These are phyloP conservation scores for Drosophila birchii DNA, from an alignment of 2,888 invertebrate species.

Conservation along the genomic window DNA sequence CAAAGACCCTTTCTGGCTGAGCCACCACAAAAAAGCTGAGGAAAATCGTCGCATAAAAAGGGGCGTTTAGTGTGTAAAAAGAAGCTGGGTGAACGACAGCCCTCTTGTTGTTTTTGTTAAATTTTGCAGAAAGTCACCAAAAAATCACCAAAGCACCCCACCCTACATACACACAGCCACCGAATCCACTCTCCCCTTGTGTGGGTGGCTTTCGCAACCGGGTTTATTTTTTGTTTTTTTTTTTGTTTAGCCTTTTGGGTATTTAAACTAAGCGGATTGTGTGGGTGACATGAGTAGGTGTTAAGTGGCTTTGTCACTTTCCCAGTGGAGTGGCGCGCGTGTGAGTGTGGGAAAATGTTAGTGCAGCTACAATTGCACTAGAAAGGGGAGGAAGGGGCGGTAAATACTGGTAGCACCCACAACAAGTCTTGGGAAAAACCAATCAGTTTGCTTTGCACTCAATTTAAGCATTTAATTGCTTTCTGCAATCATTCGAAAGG, in stretches of 20 bases:
- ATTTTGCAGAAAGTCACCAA: slow-evolving; percentile 79
- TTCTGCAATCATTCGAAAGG: slow-evolving; percentile 59
- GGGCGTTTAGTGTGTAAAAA: slow-evolving; percentile 74
- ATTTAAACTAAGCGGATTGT: slow-evolving; percentile 80
- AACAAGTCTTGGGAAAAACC: neutral
- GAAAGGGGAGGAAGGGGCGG: neutral
- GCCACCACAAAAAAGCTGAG: slow-evolving; percentile 42
- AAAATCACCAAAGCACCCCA: slow-evolving; percentile 38
- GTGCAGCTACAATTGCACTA: neutral
- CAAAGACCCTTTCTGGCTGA: slow-evolving; percentile 24
- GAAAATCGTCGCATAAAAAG: slow-evolving; percentile 70
- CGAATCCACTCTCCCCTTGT: slow-evolving; percentile 18
- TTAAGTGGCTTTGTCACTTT: slow-evolving; percentile 82
- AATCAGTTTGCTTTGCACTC: slow-evolving; percentile 50
- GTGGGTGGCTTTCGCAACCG: slow-evolving; percentile 38
- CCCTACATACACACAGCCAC: slow-evolving; percentile 15
- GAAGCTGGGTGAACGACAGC: slow-evolving; percentile 42
- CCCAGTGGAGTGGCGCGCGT: slow-evolving; percentile 51
- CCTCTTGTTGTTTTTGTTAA: slow-evolving; percentile 81
- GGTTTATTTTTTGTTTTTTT: slow-evolving; percentile 28
- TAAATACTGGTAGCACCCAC: neutral
- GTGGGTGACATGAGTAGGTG: slow-evolving; percentile 80
- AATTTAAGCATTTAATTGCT: slow-evolving; percentile 64
- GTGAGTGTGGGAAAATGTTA: slow-evolving; percentile 24
- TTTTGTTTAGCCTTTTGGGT: slow-evolving; percentile 75